Conservation (phyloP, 1,140 invertebrate genomes). For the Drosophila punjabiensis region DNA sequence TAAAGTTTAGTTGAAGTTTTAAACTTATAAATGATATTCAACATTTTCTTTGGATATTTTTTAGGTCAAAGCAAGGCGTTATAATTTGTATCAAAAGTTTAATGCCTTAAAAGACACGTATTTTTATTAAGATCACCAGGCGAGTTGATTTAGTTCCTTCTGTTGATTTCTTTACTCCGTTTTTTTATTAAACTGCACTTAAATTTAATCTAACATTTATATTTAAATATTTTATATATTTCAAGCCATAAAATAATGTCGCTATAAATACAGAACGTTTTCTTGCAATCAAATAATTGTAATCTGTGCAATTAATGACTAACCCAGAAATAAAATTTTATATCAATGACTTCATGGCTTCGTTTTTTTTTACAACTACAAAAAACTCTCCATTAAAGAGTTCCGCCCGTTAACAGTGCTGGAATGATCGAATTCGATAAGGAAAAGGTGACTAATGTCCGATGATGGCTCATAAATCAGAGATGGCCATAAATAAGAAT, state of each 20-base stretch:
- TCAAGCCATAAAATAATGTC: background rate
- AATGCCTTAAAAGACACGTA: background rate
- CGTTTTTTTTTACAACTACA: conserved; percentile 16
- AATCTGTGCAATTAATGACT: conserved; percentile 30
- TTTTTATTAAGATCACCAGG: background rate
- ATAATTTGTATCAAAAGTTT: background rate
- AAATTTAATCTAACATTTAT: background rate
- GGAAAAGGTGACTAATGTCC: conserved; percentile 29
- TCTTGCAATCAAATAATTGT: conserved; percentile 14
- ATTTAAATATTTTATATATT: background rate
- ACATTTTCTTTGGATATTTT: background rate
- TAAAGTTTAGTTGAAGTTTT: background rate
- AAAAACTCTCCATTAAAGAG: conserved; percentile 21
- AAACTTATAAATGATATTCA: background rate
- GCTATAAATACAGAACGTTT: background rate
- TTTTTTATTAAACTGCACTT: background rate
- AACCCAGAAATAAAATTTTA: conserved; percentile 16
- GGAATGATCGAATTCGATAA: conserved; percentile 41
- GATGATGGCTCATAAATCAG: conserved; percentile 21
- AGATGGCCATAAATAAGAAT: conserved; percentile 13
- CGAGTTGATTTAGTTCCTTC: background rate
- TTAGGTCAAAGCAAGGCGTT: background rate
- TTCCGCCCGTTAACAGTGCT: conserved; percentile 16
- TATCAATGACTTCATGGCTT: conserved; percentile 17
- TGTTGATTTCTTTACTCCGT: background rate